Conservation (phyloP, 2,888 invertebrate genomes). For the Axea sp. region DNA sequence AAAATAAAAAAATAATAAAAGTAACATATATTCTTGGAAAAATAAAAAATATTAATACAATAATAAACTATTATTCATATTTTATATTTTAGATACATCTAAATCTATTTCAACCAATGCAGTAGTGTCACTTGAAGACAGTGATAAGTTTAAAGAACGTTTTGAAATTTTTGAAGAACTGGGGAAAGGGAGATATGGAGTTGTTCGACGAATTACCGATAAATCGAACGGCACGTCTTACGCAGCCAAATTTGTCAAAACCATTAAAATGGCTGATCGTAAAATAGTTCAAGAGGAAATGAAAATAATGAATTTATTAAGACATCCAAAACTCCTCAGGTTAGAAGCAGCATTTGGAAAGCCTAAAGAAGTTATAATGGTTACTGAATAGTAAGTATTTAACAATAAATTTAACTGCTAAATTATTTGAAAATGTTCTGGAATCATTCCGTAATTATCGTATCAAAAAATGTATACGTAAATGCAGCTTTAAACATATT, state of each 20-base stretch:
- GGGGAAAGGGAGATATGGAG: constrained; percentile 88
- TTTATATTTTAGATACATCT: constrained; percentile 23
- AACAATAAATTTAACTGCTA: too few relatives aligned
- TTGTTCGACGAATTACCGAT: constrained; percentile 86
- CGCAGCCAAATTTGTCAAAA: constrained; percentile 92
- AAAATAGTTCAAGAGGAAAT: constrained; percentile 91
- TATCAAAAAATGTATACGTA: too few relatives aligned
- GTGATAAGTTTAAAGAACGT: constrained; percentile 82
- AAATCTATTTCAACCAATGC: background rate
- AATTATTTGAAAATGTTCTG: too few relatives aligned
- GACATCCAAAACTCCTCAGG: constrained; percentile 92
- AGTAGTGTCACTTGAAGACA: constrained; percentile 80
- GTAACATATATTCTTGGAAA: too few relatives aligned
- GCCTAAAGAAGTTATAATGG: constrained; percentile 88
- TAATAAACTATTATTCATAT: too few relatives aligned
- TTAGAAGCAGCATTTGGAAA: constrained; percentile 90
- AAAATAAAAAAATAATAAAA: too few relatives aligned
- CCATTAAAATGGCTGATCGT: constrained; percentile 86
- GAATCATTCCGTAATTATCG: too few relatives aligned
- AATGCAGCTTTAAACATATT: too few relatives aligned
- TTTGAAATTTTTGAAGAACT: constrained; percentile 86
- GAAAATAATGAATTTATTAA: constrained; percentile 90
- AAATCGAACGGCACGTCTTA: constrained; percentile 83
- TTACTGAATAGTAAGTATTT: constrained; percentile 92
- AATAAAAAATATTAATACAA: too few relatives aligned